A percentile compares a stretch with the other conserved stretches of the same genome.
Evolutionary conservation across 2,113 vertebrate species (phyloP).

Genomic region (Syngnathus typhle): DNA sequence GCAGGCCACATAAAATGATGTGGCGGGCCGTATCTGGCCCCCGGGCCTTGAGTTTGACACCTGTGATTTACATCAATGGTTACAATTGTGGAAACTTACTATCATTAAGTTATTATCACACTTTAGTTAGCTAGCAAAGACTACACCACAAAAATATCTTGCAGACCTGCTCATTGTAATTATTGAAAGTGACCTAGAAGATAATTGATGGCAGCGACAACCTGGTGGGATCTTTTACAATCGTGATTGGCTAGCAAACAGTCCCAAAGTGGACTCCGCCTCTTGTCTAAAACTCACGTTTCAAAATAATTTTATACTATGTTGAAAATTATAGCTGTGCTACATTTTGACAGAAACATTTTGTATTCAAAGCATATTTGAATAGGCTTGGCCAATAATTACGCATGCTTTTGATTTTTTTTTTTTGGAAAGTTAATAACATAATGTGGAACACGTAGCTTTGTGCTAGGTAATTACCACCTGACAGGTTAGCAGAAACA

Average conservation of each 20-base stretch:
- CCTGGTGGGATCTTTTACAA: too few species aligned
- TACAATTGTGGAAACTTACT: too few species aligned
- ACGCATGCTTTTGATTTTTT: slow-evolving; percentile 47
- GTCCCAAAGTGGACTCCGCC: background rate
- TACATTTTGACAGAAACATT: background rate
- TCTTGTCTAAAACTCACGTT: background rate
- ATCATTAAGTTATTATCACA: too few species aligned
- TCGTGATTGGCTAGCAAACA: background rate
- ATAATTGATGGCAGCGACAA: too few species aligned
- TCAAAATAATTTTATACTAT: background rate
- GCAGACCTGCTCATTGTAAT: background rate
- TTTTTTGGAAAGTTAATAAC: slow-evolving; percentile 29
- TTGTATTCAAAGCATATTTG: background rate
- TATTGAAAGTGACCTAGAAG: too few species aligned
- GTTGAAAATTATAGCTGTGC: background rate
- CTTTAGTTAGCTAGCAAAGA: background rate
- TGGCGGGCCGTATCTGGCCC: too few species aligned
- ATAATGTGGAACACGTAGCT: slow-evolving; percentile 27
- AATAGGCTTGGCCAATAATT: slow-evolving; percentile 55
- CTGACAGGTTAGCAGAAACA: slow-evolving; percentile 46
- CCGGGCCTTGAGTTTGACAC: too few species aligned
- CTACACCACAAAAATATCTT: background rate
- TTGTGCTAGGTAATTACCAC: slow-evolving; percentile 35
- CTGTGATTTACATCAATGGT: too few species aligned
- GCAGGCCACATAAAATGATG: too few species aligned